These are phyloP conservation scores for Chiloscyllium plagiosum DNA, from an alignment of 2,113 vertebrate genomes.

Conservation along the genomic window DNA sequence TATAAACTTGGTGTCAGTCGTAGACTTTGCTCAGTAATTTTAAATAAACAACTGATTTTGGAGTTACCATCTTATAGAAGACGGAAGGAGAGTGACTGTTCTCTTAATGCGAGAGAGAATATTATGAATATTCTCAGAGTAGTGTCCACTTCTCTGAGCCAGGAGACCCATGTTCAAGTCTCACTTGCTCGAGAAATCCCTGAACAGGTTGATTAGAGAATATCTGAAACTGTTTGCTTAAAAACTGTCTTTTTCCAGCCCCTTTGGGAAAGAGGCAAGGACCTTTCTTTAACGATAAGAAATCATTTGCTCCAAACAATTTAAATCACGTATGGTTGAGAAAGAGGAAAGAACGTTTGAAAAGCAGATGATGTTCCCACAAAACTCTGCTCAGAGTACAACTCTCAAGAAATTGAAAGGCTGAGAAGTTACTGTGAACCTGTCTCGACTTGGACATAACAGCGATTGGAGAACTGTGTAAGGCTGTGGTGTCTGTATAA, in stretches of 20 bases:
- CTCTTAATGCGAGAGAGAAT: neutral
- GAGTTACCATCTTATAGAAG: neutral
- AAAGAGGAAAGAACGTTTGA: neutral
- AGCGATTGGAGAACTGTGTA: no score
- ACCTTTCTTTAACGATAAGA: neutral
- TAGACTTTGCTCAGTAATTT: neutral
- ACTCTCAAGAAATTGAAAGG: neutral
- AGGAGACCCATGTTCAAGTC: no score
- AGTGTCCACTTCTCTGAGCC: no score
- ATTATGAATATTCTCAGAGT: no score
- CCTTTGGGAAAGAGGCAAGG: neutral
- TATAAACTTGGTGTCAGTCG: neutral
- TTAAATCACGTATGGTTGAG: neutral
- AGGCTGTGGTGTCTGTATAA: neutral
- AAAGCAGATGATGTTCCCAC: neutral
- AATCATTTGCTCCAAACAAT: neutral
- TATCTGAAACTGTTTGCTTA: neutral
- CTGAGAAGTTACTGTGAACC: neutral
- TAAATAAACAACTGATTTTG: neutral
- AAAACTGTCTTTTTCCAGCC: neutral
- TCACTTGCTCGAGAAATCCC: no score
- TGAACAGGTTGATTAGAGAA: no score
- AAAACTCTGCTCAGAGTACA: neutral
- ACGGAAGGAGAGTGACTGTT: neutral
- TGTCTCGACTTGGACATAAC: neutral